Evolutionary conservation across 2,888 invertebrate species (phyloP).

Genomic region (Glaucopsyche alexis): DNA sequence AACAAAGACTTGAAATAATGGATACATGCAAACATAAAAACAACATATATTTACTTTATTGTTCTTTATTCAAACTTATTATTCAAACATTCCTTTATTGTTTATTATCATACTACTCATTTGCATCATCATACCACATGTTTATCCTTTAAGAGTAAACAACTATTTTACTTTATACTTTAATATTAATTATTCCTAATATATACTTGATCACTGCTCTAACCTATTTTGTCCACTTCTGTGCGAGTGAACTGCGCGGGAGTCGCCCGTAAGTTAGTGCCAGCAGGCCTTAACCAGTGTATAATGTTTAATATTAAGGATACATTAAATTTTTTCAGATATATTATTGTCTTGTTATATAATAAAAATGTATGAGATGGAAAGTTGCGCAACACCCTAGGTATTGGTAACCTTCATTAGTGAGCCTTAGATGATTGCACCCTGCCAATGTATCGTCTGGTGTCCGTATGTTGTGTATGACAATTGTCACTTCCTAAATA

Average conservation of each 20-base stretch:
- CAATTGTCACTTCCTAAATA: slow-evolving; percentile 54
- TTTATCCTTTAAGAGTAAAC: slow-evolving; percentile 5
- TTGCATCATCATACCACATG: background rate
- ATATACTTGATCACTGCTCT: slow-evolving; percentile 30
- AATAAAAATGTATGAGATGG: slow-evolving; percentile 76
- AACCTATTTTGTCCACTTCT: slow-evolving; percentile 49
- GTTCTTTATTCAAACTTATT: slow-evolving; percentile 10
- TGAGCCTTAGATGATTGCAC: slow-evolving; percentile 71
- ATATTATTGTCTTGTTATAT: slow-evolving; percentile 81
- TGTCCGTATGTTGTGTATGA: slow-evolving; percentile 43
- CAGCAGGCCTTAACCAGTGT: slow-evolving; percentile 73
- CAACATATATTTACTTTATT: slow-evolving; percentile 7
- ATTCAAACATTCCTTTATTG: slow-evolving; percentile 8
- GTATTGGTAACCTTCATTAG: slow-evolving; percentile 67
- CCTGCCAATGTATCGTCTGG: slow-evolving; percentile 58
- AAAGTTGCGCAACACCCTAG: slow-evolving; percentile 66
- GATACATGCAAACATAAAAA: background rate
- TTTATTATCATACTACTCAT: background rate
- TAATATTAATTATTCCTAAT: slow-evolving; percentile 1
- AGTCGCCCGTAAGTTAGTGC: slow-evolving; percentile 56
- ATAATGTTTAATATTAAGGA: slow-evolving; percentile 77
- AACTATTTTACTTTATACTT: background rate
- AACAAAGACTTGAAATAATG: background rate
- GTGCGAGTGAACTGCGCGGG: slow-evolving; percentile 44
- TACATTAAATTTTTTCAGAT: slow-evolving; percentile 79